Base-by-base conservation (phyloP, 2,113 vertebrate species). In the Muntiacus reevesi region DNA sequence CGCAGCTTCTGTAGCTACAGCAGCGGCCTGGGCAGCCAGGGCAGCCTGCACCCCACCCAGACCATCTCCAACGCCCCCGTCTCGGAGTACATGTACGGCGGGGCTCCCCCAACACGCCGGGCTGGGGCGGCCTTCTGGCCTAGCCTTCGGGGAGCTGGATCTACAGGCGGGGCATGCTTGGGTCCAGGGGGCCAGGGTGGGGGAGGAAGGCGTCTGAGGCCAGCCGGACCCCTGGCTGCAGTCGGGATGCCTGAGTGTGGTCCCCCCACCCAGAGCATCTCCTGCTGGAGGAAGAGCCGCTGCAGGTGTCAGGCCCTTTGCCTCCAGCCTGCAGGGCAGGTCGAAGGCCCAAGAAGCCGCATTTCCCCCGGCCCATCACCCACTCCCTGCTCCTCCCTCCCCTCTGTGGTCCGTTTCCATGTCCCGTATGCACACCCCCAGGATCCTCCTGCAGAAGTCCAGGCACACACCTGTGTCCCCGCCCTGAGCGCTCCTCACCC, bases 1-100 rank as follows among this genome's bases (percentile, higher is more conserved):
- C 99, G 99, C 98, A 99, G 99, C 97, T 99, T 99, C 98, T 99
- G 99, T 98, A 99, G 99, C 98, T 99, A 99, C 98, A 99, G 99
- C 99, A 99, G 99, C 97, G 99, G 99, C 98, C 98, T 99, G 98
- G 99, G 99, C 98, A 99, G 99, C 98, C 99, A 99, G 98, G 99
- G 97, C 98, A 99, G 99, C 98, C 99, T 99, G 2, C 99, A 99
- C 6, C 99, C 99, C 0, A 85, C 99, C 0, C 99, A 99, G 43
- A 98, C 99, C 9, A 96, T 99, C 98, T 99, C 99, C 98, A 99
- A 99, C 0, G 99, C 99, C 23, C 99, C 99, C 0, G 99, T 99
- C 97, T 99, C 99, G 0, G 99, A 99, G 98, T 99, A 99, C 98
- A 99, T 99, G 99, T 99, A 98, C 97, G 99, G 27, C 25, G 36